Evolutionary conservation across 2,888 invertebrate genomes (phyloP).

Genomic region (Agrilus biguttatus): DNA sequence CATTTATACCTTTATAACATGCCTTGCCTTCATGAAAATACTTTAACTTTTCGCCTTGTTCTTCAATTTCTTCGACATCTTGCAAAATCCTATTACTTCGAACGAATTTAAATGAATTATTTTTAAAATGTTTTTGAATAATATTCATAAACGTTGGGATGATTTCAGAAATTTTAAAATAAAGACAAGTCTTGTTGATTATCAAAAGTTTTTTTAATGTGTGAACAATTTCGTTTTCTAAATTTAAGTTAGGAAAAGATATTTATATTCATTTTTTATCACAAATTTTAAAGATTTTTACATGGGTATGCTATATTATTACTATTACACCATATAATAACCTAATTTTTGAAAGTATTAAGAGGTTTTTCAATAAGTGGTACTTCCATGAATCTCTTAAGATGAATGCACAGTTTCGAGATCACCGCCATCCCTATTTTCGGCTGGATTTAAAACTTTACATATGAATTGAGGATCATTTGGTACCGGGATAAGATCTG

Average conservation of each 20-base stretch:
- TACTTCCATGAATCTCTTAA: neutral
- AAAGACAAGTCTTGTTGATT: constrained; percentile 4
- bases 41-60: constrained; percentile 1
- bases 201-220: constrained; percentile 5
- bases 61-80: constrained; percentile 2
- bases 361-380: neutral
- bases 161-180: constrained; percentile 1
- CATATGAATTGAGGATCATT: no score
- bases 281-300: neutral
- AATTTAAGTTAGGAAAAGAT: constrained; percentile 2
- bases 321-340: no score
- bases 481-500: no score
- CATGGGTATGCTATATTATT: no score
- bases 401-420: no score
- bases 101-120: constrained; percentile 3
- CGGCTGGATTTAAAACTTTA: no score
- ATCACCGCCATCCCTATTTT: no score
- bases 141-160: neutral
- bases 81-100: constrained; percentile 1
- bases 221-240: constrained; percentile 3
- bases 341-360: neutral
- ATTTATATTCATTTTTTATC: constrained; percentile 1
- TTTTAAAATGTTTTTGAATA: constrained; percentile 4
- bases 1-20: constrained; percentile 4
- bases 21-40: constrained; percentile 7